These are phyloP conservation scores for Himalopsyche anomala DNA, from an alignment of 2,888 invertebrate genomes.

Conservation along the genomic window DNA sequence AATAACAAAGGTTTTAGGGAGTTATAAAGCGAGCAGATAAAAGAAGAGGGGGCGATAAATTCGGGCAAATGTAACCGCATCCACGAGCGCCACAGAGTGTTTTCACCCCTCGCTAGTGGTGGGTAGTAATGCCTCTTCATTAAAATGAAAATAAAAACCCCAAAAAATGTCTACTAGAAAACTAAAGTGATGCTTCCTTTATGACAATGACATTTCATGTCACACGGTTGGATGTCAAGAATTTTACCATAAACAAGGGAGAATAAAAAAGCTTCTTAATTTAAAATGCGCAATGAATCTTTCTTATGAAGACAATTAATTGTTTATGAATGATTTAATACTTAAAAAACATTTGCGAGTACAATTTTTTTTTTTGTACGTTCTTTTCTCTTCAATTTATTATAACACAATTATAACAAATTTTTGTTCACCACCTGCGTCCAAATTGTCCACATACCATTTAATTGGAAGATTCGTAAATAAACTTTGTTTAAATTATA, in stretches of 20 bases:
- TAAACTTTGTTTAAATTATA: no score
- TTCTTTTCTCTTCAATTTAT: no score
- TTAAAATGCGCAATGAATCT: no score
- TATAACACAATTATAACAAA: no score
- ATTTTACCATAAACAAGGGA: neutral
- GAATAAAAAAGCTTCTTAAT: no score
- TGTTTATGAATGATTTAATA: no score
- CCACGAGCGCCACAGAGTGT: neutral
- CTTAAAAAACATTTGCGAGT: no score
- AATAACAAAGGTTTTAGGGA: constrained; percentile 20
- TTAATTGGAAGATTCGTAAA: no score
- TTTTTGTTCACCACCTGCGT: no score
- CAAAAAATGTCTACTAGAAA: neutral
- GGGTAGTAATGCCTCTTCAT: constrained; percentile 1
- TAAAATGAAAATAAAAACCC: constrained; percentile 29
- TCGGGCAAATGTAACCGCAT: constrained; percentile 10
- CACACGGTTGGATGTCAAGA: neutral
- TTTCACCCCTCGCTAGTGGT: neutral
- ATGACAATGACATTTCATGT: neutral
- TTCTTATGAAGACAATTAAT: no score
- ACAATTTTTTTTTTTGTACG: no score
- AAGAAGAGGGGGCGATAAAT: constrained; percentile 7
- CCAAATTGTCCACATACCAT: no score
- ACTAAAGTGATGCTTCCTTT: neutral
- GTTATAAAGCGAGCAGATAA: constrained; percentile 1